A percentile compares a stretch with the other conserved stretches of the same genome.
phyloP scores from a whole-genome alignment of 2,797 vertebrate genomes.

The Spinibarbus caldwelli region DNA sequence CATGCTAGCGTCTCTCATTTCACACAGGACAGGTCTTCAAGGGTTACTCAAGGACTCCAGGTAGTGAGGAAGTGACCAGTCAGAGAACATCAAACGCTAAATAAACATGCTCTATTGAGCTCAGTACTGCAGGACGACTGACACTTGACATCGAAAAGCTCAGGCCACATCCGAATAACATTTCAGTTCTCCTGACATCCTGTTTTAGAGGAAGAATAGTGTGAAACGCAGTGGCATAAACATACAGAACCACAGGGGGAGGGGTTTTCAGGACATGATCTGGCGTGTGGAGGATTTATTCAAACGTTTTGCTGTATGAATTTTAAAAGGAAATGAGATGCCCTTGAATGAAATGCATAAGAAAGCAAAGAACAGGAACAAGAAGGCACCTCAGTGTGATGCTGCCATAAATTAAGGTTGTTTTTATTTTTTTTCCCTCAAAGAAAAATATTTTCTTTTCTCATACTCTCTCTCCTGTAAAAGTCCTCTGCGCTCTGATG shows the following conservation, averaged over 20 bases:
- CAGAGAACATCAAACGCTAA: conserved; percentile 49
- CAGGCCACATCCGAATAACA: conserved; percentile 32
- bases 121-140: conserved; percentile 24
- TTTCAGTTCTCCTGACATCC: conserved; percentile 34
- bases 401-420: background rate
- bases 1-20: conserved; percentile 22
- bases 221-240: conserved; percentile 10
- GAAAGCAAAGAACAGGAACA: conserved; percentile 51
- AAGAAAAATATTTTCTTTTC: conserved; percentile 47
- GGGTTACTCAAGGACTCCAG: conserved; percentile 26
- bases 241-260: conserved; percentile 59
- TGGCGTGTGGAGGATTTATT: conserved; percentile 73
- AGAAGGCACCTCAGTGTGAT: conserved; percentile 24
- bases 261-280: conserved; percentile 64
- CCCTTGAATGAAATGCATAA: conserved; percentile 77
- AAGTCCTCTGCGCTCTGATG: conserved; percentile 52
- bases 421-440: background rate
- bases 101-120: conserved; percentile 71
- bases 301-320: conserved; percentile 65
- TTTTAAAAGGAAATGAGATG: conserved; percentile 72
- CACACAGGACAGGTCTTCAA: conserved; percentile 32
- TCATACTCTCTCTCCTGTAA: conserved; percentile 10
- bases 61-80: conserved; percentile 34
- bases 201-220: conserved; percentile 51
- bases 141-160: conserved; percentile 22